Evolutionary conservation across 2,797 vertebrate genomes (phyloP).

Genomic region (Meriones psammophilus): DNA sequence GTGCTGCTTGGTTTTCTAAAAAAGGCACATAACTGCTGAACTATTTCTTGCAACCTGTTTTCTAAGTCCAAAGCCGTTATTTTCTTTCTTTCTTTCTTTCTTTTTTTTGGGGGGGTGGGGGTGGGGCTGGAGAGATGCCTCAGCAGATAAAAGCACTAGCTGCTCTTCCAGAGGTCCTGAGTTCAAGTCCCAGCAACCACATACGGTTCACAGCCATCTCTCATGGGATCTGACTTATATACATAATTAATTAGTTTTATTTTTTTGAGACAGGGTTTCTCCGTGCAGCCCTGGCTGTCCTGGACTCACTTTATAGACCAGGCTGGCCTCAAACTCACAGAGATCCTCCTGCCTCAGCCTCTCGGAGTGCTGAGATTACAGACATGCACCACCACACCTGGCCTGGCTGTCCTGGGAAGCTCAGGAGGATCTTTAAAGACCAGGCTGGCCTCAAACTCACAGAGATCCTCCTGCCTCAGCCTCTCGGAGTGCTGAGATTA

Average conservation of each 20-base stretch:
- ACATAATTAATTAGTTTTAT: not conserved
- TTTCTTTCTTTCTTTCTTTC: not conserved
- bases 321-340: no score
- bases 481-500: no score
- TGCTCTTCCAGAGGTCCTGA: not conserved
- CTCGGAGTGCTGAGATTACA: no score
- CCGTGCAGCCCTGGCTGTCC: no score
- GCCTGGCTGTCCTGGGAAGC: no score
- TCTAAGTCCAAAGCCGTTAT: not conserved
- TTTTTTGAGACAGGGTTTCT: no score
- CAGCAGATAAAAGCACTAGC: not conserved
- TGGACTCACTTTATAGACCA: no score
- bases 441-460: no score
- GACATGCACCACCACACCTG: no score
- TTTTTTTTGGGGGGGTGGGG: not conserved
- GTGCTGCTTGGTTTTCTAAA: not conserved
- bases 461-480: no score
- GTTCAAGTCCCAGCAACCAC: not conserved
- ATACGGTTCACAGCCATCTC: not conserved
- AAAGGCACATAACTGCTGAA: not conserved
- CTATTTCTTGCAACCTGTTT: not conserved
- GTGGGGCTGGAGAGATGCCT: not conserved
- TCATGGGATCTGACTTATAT: not conserved
- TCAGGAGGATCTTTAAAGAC: no score
- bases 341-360: no score